Evolutionary conservation across 2,888 invertebrate genomes (phyloP), one percentile per base, ranked within the genome.

Genomic region (Matsumyia berberina): DNA sequence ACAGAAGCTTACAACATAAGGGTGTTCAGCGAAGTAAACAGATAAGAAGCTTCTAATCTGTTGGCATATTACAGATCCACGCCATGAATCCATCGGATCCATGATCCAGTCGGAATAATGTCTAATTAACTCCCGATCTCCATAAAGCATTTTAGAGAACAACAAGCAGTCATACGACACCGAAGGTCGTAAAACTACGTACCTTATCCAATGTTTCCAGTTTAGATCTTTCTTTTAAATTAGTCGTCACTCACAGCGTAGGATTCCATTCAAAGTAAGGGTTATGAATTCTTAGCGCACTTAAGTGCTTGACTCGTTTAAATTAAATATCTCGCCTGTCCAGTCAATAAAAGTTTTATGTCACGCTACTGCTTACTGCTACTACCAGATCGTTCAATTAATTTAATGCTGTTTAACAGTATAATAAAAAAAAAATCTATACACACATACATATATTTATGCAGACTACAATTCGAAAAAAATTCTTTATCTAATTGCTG

Each of bases 371-470:
- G 44, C 31, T 31, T 7, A n/a, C 29, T 11, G 37, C 35, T 15
- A 29, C 49, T 6, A 49, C 46, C 49, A 24, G 60, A 74, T 67
- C 60, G 53, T 69, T 80, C 69, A 80, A 69, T 74, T 80, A 29
- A 69, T 37, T 80, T 49, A 46, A 74, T 69, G 69, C 24, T 19
- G 24, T 7, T 39, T 2, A 15, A 60, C 15, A 39, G 12, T 29
- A n/a, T 8, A 46, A 17, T 11, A 15, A 17, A 62, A 31, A n/a
- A 35, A 57, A 35, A 37, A n/a, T 39, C 19, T 44, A 69, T 19
- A 55, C 19, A 46, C 6, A 29, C 24, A 44, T 17, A 57, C 19
- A 37, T 37, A 35, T 44, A n/a, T 53, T n/a, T n/a, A 15, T 51
- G 55, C 51, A 35, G 46, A n/a, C n/a, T 24, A 24, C 24, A 24